Conservation (phyloP, 1,140 invertebrate species). For the Glossosoma conforme region DNA sequence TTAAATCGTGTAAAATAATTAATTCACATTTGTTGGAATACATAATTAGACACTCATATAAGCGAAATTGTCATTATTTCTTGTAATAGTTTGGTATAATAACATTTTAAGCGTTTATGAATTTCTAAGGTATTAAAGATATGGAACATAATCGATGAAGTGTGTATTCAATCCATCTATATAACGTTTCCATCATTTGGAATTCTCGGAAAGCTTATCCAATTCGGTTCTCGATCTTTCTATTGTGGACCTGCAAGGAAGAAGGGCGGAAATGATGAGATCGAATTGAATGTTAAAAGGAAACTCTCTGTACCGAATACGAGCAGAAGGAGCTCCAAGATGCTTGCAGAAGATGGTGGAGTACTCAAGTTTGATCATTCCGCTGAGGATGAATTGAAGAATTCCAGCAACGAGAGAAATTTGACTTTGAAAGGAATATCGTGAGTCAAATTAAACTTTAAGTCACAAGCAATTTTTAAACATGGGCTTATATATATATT, state of each 20-base stretch:
- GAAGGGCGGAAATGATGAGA: constrained; percentile 11
- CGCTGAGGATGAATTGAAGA: constrained; percentile 4
- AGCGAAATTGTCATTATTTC: not conserved
- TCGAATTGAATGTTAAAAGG: constrained; percentile 5
- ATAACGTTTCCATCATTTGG: constrained; percentile 41
- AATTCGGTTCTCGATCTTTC: constrained; percentile 41
- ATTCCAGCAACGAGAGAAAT: not conserved
- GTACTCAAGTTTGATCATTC: constrained; percentile 10
- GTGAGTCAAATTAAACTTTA: too few relatives aligned
- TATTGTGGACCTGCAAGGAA: constrained; percentile 40
- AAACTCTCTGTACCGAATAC: constrained; percentile 2
- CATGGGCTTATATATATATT: too few relatives aligned
- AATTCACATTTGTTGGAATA: not conserved
- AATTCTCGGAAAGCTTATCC: constrained; percentile 39
- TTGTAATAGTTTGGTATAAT: not conserved
- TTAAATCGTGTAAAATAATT: constrained; percentile 11
- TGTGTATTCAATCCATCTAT: constrained; percentile 40
- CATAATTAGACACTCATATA: not conserved
- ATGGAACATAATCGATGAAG: constrained; percentile 40
- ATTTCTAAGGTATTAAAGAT: constrained; percentile 41
- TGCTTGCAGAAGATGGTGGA: constrained; percentile 3
- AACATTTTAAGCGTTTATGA: constrained; percentile 7
- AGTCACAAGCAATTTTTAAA: too few relatives aligned
- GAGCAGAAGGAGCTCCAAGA: constrained; percentile 6
- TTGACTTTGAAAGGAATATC: too few relatives aligned